phyloP scores from a whole-genome alignment of 2,888 invertebrate genomes.

The Mactromeris polynyma region DNA sequence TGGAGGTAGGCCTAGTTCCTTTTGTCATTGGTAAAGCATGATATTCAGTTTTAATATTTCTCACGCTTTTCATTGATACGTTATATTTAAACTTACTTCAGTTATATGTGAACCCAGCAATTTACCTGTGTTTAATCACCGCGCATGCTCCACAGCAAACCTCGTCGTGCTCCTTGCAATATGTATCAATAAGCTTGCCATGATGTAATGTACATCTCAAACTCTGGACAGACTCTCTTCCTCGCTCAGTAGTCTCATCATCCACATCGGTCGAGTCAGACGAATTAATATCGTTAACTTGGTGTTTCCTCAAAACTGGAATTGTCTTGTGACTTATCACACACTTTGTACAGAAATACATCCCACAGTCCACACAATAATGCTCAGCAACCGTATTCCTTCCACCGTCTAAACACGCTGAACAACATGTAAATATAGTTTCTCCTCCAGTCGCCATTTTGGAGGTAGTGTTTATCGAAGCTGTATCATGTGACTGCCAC shows the following conservation, averaged over 20 bases:
- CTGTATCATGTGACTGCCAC: no score
- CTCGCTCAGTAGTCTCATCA: background rate
- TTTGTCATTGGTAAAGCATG: no score
- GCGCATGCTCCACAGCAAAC: slow-evolving; percentile 18
- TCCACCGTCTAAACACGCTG: background rate
- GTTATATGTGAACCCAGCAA: no score
- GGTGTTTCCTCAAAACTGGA: background rate
- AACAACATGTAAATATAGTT: background rate
- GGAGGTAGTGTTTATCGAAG: background rate
- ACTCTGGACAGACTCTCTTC: background rate
- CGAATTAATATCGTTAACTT: background rate
- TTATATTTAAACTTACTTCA: no score
- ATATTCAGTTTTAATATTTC: no score
- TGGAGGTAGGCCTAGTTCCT: no score
- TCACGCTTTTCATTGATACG: no score
- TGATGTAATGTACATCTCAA: slow-evolving; percentile 8
- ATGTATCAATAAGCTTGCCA: background rate
- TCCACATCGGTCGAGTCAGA: background rate
- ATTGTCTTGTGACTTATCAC: background rate
- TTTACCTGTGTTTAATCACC: slow-evolving; percentile 19
- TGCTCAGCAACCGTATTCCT: background rate
- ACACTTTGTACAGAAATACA: slow-evolving; percentile 9
- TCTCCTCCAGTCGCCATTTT: slow-evolving; percentile 19
- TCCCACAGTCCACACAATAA: slow-evolving; percentile 15
- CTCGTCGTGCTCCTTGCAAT: no score